Percentiles rank a stretch among this genome's conserved stretches.
These are phyloP conservation scores for Lordiphosa andalusiaca DNA, from an alignment of 2,888 invertebrate genomes.

Conservation along the genomic window DNA sequence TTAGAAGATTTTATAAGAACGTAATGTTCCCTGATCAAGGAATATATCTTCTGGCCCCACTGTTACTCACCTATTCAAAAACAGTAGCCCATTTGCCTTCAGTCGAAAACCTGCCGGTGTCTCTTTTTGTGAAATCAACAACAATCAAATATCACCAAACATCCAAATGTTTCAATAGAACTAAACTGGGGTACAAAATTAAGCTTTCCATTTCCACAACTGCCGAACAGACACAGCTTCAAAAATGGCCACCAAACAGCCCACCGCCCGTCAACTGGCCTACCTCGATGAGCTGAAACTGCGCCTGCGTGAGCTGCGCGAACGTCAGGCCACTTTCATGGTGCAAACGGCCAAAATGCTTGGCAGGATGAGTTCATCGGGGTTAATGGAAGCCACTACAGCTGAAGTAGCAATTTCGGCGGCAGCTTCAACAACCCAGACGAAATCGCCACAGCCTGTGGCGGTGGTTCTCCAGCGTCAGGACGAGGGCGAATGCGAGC, in stretches of 20 bases:
- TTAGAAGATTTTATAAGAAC: too few relatives aligned
- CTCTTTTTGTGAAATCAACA: background rate
- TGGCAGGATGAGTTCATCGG: conserved; percentile 25
- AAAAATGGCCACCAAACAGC: conserved; percentile 39
- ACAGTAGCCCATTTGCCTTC: too few relatives aligned
- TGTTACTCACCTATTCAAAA: too few relatives aligned
- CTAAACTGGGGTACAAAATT: conserved; percentile 33
- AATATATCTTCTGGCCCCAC: too few relatives aligned
- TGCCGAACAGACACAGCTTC: conserved; percentile 1
- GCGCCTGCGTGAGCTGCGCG: conserved; percentile 47
- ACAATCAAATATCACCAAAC: background rate
- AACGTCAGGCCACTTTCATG: conserved; percentile 53
- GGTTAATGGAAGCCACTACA: background rate
- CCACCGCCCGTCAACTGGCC: conserved; percentile 53
- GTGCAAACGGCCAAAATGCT: conserved; percentile 51
- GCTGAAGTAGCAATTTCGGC: background rate
- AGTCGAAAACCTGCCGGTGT: too few relatives aligned
- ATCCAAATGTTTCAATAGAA: background rate
- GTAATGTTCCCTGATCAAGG: too few relatives aligned
- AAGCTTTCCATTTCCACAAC: conserved; percentile 13
- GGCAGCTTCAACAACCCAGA: background rate
- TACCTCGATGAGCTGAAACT: conserved; percentile 59
- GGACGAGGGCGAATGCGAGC: background rate
- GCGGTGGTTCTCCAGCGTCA: background rate
- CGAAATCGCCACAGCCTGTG: too few relatives aligned